Base-by-base conservation (phyloP, 2,797 vertebrate species). In the Telmatherina bonti region DNA sequence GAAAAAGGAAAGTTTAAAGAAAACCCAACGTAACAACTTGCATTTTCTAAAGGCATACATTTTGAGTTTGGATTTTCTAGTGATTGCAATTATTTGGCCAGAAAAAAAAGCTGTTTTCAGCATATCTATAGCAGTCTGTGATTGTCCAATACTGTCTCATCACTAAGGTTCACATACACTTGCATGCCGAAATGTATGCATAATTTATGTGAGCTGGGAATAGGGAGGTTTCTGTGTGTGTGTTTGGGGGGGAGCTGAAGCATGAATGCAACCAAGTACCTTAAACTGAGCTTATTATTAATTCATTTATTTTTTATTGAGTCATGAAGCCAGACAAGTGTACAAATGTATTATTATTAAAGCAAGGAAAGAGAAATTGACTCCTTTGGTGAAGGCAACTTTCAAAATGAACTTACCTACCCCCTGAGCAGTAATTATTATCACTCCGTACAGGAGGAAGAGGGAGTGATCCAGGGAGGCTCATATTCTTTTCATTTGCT, bases 301-400 rank as follows among this genome's bases (percentile, higher is more conserved):
- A 92, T 92, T 91, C 79, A 91, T 90, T 71, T 83, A 63, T 85
- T 87, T 89, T 89, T 88, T 81, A 91, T 89, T 86, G 85, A 91
- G 84, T 90, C 79, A 77, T 67, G 60, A 82, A 79, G 63, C 72
- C 64, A 81, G 67, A 87, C 79, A 87, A 82, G 74, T 36, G 68
- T 74, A 79, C 77, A 86, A 84, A 87, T 83, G 81, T 74, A 81
- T 89, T 82, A 88, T 86, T 91, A 86, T 90, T 83, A 88, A 86
- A 82, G 72, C 22, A 62, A 29, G 36, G 41, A 66, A 77, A 45
- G 76, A 76, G 76, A 85, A 87, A 88, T 81, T 75, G 63, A 89
- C 80, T 88, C 81, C 54, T 79, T 83, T 80, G 79, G 84, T 84
- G 82, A 62, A 62, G 74, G 74, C 72, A 83, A 86, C 72, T 81